phyloP scores from a whole-genome alignment of 2,888 invertebrate species.

The Conchocele bisecta region DNA sequence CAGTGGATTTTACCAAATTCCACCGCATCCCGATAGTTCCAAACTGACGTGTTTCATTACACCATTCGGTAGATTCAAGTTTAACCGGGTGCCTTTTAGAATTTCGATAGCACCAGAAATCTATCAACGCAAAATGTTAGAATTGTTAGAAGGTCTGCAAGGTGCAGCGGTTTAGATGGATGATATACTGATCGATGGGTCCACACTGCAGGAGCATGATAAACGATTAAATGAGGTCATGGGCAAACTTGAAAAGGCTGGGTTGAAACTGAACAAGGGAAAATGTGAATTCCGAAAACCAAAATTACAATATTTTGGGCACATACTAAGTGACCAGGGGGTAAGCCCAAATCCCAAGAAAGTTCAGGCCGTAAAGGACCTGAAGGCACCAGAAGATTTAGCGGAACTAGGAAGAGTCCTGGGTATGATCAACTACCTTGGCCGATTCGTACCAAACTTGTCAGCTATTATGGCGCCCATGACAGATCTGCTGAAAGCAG shows the following conservation, averaged over 20 bases:
- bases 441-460: slow-evolving; percentile 34
- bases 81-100: slow-evolving; percentile 39
- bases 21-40: slow-evolving; percentile 28
- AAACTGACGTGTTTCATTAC: slow-evolving; percentile 47
- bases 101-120: slow-evolving; percentile 44
- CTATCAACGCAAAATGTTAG: slow-evolving; percentile 31
- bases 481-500: slow-evolving; percentile 40
- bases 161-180: slow-evolving; percentile 43
- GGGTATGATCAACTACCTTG: not conserved
- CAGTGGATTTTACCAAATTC: slow-evolving; percentile 50
- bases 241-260: slow-evolving; percentile 13
- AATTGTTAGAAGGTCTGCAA: slow-evolving; percentile 31
- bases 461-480: slow-evolving; percentile 49
- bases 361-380: slow-evolving; percentile 21
- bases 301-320: slow-evolving; percentile 45
- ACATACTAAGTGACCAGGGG: slow-evolving; percentile 31
- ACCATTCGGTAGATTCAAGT: slow-evolving; percentile 41
- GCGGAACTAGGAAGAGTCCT: slow-evolving; percentile 27
- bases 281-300: slow-evolving; percentile 46
- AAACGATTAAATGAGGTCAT: slow-evolving; percentile 22
- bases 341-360: slow-evolving; percentile 40
- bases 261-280: slow-evolving; percentile 50
- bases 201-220: slow-evolving; percentile 37
- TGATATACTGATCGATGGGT: slow-evolving; percentile 47
- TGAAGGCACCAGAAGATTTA: slow-evolving; percentile 15